These are phyloP conservation scores for Euplagia quadripunctaria DNA, from an alignment of 2,888 invertebrate species.

Conservation along the genomic window DNA sequence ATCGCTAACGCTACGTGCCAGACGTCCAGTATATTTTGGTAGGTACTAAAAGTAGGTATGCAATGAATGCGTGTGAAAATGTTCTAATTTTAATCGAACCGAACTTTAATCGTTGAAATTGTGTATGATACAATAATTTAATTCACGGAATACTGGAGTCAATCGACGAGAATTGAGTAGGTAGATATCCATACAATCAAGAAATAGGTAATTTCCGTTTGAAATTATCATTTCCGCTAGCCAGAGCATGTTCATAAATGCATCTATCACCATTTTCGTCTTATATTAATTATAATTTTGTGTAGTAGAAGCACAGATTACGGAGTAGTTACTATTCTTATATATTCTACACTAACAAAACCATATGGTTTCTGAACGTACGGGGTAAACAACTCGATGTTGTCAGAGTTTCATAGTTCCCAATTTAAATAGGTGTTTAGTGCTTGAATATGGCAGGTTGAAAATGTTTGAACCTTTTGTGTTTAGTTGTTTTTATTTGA, in stretches of 20 bases:
- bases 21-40: not conserved
- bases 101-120: not conserved
- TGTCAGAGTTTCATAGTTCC: slow-evolving; percentile 19
- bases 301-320: too few species aligned
- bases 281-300: too few species aligned
- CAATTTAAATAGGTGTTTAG: not conserved
- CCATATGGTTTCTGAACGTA: slow-evolving; percentile 34
- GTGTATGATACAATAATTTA: not conserved
- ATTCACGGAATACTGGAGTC: not conserved
- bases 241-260: not conserved
- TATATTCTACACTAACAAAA: not conserved
- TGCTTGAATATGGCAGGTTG: too few species aligned
- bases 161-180: too few species aligned
- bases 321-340: too few species aligned
- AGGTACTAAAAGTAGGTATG: too few species aligned
- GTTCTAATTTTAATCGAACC: not conserved
- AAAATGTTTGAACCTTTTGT: too few species aligned
- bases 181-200: not conserved
- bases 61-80: too few species aligned
- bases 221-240: not conserved
- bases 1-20: not conserved
- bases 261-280: not conserved
- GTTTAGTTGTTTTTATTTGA: too few species aligned
- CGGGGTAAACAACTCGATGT: slow-evolving; percentile 28
- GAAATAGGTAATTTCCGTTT: not conserved